Percentiles rank a stretch among this genome's conserved stretches.
Evolutionary conservation across 2,888 invertebrate species (phyloP).

Genomic region (Acleris literana): DNA sequence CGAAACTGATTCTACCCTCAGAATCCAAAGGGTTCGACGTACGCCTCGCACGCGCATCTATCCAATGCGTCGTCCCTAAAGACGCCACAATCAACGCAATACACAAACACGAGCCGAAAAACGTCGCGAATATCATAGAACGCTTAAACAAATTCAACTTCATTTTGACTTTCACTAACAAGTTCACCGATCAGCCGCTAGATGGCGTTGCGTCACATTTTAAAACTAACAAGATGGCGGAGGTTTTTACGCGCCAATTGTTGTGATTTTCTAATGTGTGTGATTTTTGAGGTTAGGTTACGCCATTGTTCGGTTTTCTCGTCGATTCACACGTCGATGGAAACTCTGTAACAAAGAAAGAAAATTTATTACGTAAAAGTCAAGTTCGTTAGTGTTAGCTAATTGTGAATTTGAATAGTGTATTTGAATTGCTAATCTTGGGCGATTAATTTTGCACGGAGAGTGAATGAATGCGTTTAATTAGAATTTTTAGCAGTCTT

Average conservation of each 20-base stretch:
- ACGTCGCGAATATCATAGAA: constrained; percentile 91
- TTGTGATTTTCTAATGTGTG: constrained; percentile 31
- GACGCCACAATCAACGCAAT: constrained; percentile 91
- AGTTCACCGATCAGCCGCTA: constrained; percentile 56
- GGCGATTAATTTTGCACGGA: constrained; percentile 29
- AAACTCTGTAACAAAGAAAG: constrained; percentile 71
- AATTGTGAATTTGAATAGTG: constrained; percentile 36
- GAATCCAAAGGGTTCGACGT: constrained; percentile 86
- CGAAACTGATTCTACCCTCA: constrained; percentile 91
- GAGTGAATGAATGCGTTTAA: constrained; percentile 30
- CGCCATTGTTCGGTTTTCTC: constrained; percentile 45
- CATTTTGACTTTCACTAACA: constrained; percentile 68
- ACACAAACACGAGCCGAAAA: constrained; percentile 90
- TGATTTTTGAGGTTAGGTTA: constrained; percentile 21
- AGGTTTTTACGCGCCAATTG: constrained; percentile 31
- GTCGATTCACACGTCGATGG: constrained; percentile 57
- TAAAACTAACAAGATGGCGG: constrained; percentile 43
- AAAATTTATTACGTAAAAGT: constrained; percentile 46
- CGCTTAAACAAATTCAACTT: constrained; percentile 88
- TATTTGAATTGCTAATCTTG: constrained; percentile 35
- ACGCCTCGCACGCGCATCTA: constrained; percentile 88
- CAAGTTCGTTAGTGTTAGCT: constrained; percentile 40
- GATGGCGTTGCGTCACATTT: constrained; percentile 75
- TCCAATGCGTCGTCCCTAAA: constrained; percentile 93
- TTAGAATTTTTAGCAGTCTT: constrained; percentile 29